A percentile compares a stretch with the other conserved stretches of the same genome.
phyloP scores from a whole-genome alignment of 2,797 vertebrate genomes.

The Acrossocheilus fasciatus region DNA sequence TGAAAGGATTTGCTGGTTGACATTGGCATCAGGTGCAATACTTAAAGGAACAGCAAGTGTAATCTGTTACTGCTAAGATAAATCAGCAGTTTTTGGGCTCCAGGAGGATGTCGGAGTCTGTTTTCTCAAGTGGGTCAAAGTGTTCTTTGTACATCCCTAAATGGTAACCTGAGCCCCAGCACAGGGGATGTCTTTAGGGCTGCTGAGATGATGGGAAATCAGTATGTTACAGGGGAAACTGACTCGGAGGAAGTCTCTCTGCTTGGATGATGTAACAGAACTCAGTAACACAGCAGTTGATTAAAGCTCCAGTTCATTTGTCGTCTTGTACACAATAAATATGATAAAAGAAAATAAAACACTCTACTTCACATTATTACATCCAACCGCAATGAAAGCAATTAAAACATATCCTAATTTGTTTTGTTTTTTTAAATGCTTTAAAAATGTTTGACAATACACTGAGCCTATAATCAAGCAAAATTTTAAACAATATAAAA shows the following conservation, averaged over 20 bases:
- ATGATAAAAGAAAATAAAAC: not conserved
- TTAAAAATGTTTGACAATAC: not conserved
- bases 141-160: slow-evolving; percentile 32
- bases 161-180: slow-evolving; percentile 53
- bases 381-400: not conserved
- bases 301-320: not conserved
- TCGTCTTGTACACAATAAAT: slow-evolving; percentile 1
- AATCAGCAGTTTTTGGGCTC: slow-evolving; percentile 53
- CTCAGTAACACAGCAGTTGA: slow-evolving; percentile 2
- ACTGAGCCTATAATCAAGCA: not conserved
- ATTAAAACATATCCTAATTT: not conserved
- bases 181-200: slow-evolving; percentile 24
- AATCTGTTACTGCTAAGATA: slow-evolving; percentile 51
- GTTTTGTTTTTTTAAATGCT: not conserved
- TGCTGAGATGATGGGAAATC: slow-evolving; percentile 52
- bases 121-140: slow-evolving; percentile 59
- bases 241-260: slow-evolving; percentile 36
- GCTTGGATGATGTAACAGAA: slow-evolving; percentile 21
- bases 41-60: slow-evolving; percentile 45
- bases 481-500: not conserved
- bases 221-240: slow-evolving; percentile 54
- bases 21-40: slow-evolving; percentile 35
- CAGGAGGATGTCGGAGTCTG: slow-evolving; percentile 39
- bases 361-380: not conserved
- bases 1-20: not conserved